phyloP scores from a whole-genome alignment of 1,140 invertebrate genomes.

The Delia radicum region DNA sequence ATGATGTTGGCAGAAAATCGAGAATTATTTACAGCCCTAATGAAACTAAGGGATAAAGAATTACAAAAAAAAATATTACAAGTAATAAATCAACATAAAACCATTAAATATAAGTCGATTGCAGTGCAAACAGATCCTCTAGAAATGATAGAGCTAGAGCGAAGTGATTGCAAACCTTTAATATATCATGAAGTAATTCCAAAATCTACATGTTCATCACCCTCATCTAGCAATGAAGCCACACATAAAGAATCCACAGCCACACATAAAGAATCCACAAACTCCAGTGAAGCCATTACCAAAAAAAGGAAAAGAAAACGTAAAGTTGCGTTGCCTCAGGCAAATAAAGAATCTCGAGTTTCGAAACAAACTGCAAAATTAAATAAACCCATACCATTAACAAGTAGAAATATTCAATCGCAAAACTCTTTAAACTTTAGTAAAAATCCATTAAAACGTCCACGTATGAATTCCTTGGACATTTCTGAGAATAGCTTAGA shows the following conservation, averaged over 20 bases:
- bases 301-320: slow-evolving; percentile 46
- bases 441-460: neutral
- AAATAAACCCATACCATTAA: slow-evolving; percentile 8
- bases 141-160: neutral
- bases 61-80: slow-evolving; percentile 42
- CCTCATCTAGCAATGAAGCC: neutral
- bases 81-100: slow-evolving; percentile 11
- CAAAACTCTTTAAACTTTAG: neutral
- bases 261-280: slow-evolving; percentile 33
- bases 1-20: slow-evolving; percentile 37
- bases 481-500: neutral
- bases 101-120: neutral
- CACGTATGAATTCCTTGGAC: neutral
- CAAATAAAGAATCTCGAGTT: slow-evolving; percentile 45
- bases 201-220: neutral
- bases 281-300: slow-evolving; percentile 13
- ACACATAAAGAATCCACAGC: neutral
- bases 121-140: slow-evolving; percentile 21
- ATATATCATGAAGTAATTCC: neutral
- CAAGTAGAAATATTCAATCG: neutral
- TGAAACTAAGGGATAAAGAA: slow-evolving; percentile 44
- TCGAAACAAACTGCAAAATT: slow-evolving; percentile 33
- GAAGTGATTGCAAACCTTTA: no score
- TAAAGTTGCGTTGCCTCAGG: slow-evolving; percentile 44
- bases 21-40: slow-evolving; percentile 44